Percentiles rank a stretch among this genome's conserved stretches.
Conservation (phyloP, 2,888 invertebrate genomes). For the Scaptodrosophila latifasciaeformis region DNA sequence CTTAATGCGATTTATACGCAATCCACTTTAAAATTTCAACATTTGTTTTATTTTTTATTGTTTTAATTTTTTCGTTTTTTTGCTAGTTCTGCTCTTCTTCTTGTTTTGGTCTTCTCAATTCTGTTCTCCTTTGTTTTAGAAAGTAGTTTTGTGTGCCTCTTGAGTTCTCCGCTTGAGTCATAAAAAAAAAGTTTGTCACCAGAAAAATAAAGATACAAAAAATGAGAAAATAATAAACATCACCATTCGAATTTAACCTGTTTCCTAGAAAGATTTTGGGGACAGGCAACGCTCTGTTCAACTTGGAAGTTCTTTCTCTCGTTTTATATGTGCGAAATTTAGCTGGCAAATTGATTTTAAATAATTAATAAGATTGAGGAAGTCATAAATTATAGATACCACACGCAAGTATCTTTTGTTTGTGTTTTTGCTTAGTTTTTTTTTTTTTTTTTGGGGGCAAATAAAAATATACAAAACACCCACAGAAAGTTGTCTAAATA, state of each 20-base stretch:
- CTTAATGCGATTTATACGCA: conserved; percentile 34
- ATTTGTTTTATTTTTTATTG: conserved; percentile 34
- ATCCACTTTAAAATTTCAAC: conserved; percentile 5
- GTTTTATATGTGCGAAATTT: too few relatives aligned
- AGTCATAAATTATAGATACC: conserved; percentile 56
- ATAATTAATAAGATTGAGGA: conserved; percentile 38
- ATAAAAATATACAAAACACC: too few relatives aligned
- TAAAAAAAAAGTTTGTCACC: conserved; percentile 8
- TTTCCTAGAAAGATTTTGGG: too few relatives aligned
- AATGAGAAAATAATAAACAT: too few relatives aligned
- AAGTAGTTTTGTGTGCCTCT: conserved; percentile 48
- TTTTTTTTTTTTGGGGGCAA: too few relatives aligned
- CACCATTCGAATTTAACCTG: too few relatives aligned
- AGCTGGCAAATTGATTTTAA: background rate
- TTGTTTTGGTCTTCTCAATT: conserved; percentile 2
- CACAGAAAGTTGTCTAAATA: too few relatives aligned
- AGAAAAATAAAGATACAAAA: too few relatives aligned
- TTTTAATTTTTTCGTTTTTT: conserved; percentile 27
- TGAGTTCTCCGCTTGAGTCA: conserved; percentile 9
- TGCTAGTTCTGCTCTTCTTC: conserved; percentile 10
- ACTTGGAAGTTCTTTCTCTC: too few relatives aligned
- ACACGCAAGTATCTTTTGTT: too few relatives aligned
- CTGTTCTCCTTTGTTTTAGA: conserved; percentile 47
- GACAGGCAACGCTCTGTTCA: background rate
- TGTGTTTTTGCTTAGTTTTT: too few relatives aligned